phyloP scores from a whole-genome alignment of 2,888 invertebrate genomes.

The Oasisia sp. region DNA sequence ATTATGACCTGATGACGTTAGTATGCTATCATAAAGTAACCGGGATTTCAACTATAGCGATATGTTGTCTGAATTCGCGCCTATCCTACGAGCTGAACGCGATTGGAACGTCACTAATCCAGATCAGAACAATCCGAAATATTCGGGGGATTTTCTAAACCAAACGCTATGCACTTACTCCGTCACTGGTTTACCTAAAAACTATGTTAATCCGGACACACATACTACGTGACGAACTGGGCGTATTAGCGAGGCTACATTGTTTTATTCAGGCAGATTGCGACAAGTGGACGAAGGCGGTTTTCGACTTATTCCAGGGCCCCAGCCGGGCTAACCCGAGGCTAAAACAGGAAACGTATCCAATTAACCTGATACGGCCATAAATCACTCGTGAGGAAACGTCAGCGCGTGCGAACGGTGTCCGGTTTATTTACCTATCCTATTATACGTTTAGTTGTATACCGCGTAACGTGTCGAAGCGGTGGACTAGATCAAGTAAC shows the following conservation, averaged over 20 bases:
- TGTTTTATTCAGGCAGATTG: not conserved
- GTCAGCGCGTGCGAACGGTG: not conserved
- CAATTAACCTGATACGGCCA: not conserved
- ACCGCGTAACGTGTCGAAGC: not conserved
- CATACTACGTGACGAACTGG: too few relatives aligned
- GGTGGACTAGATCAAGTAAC: not conserved
- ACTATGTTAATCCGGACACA: too few relatives aligned
- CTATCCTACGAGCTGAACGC: too few relatives aligned
- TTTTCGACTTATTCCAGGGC: not conserved
- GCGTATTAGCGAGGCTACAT: not conserved
- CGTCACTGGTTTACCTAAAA: too few relatives aligned
- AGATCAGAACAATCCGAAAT: too few relatives aligned
- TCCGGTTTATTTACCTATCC: not conserved
- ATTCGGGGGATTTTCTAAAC: too few relatives aligned
- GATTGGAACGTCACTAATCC: too few relatives aligned
- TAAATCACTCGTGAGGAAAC: not conserved
- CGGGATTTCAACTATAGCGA: too few relatives aligned
- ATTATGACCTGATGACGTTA: too few relatives aligned
- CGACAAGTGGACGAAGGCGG: not conserved
- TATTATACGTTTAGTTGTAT: not conserved
- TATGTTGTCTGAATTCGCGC: too few relatives aligned
- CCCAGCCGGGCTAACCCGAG: not conserved
- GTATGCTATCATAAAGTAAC: too few relatives aligned
- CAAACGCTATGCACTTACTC: too few relatives aligned
- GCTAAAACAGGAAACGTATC: not conserved